Conservation (phyloP, 1,140 invertebrate genomes). For the Drosophila pruinosa region DNA sequence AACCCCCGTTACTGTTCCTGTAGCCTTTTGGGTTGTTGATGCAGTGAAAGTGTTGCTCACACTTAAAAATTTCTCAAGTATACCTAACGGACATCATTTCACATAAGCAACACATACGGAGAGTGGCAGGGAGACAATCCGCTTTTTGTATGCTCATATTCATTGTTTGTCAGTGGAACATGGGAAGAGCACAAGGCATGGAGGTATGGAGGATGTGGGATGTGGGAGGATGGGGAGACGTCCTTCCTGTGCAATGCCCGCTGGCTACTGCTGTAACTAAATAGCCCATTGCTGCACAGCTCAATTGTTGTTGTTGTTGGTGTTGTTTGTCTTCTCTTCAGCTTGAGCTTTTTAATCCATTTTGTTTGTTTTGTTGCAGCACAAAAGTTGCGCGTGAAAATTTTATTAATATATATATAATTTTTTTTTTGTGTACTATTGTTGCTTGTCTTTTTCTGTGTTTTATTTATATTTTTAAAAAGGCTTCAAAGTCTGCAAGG, state of each 20-base stretch:
- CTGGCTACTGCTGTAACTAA: slow-evolving; percentile 67
- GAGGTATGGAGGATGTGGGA: too few relatives aligned
- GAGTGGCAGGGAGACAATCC: slow-evolving; percentile 7
- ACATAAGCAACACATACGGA: slow-evolving; percentile 45
- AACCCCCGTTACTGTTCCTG: slow-evolving; percentile 5
- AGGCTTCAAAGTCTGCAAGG: slow-evolving; percentile 68
- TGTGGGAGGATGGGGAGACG: slow-evolving; percentile 31
- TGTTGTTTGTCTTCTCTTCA: slow-evolving; percentile 67
- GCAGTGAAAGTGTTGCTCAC: slow-evolving; percentile 58
- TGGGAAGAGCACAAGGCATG: slow-evolving; percentile 5
- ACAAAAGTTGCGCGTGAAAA: slow-evolving; percentile 72
- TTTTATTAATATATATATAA: slow-evolving; percentile 73
- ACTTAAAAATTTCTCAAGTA: slow-evolving; percentile 77
- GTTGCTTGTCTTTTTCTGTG: neutral
- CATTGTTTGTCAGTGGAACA: slow-evolving; percentile 57
- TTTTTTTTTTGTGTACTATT: slow-evolving; percentile 36
- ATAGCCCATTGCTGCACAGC: slow-evolving; percentile 62
- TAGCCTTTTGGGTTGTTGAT: slow-evolving; percentile 6
- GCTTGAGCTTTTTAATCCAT: too few relatives aligned
- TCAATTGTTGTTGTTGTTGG: slow-evolving; percentile 46
- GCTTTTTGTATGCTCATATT: slow-evolving; percentile 38
- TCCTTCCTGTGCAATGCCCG: slow-evolving; percentile 65
- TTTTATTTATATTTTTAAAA: slow-evolving; percentile 43
- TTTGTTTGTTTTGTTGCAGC: slow-evolving; percentile 17
- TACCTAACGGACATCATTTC: slow-evolving; percentile 77